A percentile compares a stretch with the other conserved stretches of the same genome.
Evolutionary conservation across 2,797 vertebrate genomes (phyloP).

Genomic region (Capromys pilorides): DNA sequence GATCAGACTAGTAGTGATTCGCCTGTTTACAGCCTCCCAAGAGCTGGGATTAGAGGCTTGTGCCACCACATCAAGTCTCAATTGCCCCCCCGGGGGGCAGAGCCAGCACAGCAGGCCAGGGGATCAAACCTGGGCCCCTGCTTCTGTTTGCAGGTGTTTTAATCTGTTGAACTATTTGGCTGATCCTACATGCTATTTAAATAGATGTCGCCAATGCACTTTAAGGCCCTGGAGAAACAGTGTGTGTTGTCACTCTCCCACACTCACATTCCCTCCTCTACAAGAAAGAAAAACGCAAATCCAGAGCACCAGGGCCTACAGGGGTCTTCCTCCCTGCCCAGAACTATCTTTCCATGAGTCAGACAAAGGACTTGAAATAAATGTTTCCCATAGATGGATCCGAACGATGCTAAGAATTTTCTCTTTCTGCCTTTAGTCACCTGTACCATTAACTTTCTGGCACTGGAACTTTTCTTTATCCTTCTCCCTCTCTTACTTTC

Average conservation of each 20-base stretch:
- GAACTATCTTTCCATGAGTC: background rate
- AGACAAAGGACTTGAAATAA: background rate
- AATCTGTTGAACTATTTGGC: too few species aligned
- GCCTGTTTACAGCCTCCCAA: too few species aligned
- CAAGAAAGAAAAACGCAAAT: background rate
- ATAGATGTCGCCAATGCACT: background rate
- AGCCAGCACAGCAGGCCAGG: too few species aligned
- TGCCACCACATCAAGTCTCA: too few species aligned
- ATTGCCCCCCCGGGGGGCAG: too few species aligned
- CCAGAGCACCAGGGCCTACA: background rate
- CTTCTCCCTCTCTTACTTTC: background rate
- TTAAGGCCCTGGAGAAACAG: background rate
- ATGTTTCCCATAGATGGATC: background rate
- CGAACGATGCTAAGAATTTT: background rate
- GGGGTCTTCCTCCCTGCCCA: background rate
- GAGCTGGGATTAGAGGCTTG: too few species aligned
- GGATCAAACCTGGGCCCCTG: too few species aligned
- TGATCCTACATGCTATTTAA: constrained; percentile 7
- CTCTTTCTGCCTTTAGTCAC: constrained; percentile 1
- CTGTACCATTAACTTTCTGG: background rate
- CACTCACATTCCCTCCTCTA: background rate
- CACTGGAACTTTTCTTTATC: background rate
- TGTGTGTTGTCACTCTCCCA: background rate
- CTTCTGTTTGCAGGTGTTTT: too few species aligned
- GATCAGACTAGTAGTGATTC: too few species aligned